Evolutionary conservation across 2,888 invertebrate genomes (phyloP).

Genomic region (Drosophila nr. perissopoda): DNA sequence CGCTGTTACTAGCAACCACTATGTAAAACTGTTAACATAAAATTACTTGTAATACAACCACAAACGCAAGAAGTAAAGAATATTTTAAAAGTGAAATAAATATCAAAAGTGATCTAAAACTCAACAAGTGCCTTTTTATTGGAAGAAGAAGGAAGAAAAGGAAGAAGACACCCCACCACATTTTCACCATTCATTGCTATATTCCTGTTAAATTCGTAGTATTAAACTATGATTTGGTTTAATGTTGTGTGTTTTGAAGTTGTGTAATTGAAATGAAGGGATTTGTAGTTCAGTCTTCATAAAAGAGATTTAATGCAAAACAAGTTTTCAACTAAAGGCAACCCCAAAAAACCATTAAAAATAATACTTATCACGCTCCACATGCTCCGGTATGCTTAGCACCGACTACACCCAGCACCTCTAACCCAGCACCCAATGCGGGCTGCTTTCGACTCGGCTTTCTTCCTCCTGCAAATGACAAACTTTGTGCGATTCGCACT

Average conservation of each 20-base stretch:
- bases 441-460: conserved; percentile 9
- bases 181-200: neutral
- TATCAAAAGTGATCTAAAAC: no score
- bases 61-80: no score
- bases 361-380: conserved; percentile 75
- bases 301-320: conserved; percentile 26
- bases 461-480: conserved; percentile 65
- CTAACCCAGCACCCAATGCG: neutral
- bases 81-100: no score
- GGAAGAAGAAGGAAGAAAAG: no score
- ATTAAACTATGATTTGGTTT: neutral
- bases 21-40: no score
- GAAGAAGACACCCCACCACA: no score
- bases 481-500: conserved; percentile 68
- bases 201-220: neutral
- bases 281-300: conserved; percentile 18
- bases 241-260: neutral
- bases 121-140: no score
- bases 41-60: no score
- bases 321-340: conserved; percentile 39
- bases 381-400: conserved; percentile 63
- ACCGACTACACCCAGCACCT: conserved; percentile 1
- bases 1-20: no score
- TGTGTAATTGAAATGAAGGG: conserved; percentile 16
- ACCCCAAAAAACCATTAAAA: conserved; percentile 62